Base-by-base conservation (phyloP, 1,140 invertebrate genomes). In the Trichogramma pretiosum region DNA sequence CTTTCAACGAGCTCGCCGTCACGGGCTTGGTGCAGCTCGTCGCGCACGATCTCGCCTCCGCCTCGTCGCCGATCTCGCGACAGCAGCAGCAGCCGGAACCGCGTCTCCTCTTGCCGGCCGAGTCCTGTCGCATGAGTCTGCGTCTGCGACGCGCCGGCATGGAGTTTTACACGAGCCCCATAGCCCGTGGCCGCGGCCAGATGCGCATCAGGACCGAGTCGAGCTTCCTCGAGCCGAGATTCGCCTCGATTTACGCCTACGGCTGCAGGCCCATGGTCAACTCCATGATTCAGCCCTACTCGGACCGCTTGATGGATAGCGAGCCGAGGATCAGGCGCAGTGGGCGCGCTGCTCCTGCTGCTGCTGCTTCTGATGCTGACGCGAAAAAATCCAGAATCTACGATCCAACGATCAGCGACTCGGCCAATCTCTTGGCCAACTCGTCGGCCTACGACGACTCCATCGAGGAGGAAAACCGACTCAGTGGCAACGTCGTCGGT, bases 161-260 rank as follows among this genome's bases (percentile, higher is more conserved):
- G 24, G 84, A 85, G 52, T 86, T 78, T 53, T 64, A 67, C 38
- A 77, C 74, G 2, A 74, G 70, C 55, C 74, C 75, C 17, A 75
- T 76, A 22, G 65, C 73, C 11, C 62, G 72, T 9, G 70, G 67
- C 46, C 69, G 69, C 1, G 82, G 81, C 1, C 77, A 83, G 52
- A 82, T 85, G 60, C 79, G 83, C 24, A 82, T 88, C 3, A 77
- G 82, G 59, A 88, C 85, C 0, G 83, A 87, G 55, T 86, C 85
- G 0, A 85, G 85, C 56, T 88, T 88, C 52, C 74, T 87, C 1
- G 85, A 89, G 58, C 85, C 85, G 0, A 81, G 85, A 21, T 88
- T 87, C 51, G 83, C 87, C 17, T 87, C 84, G 11, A 84, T 89
- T 0, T 88, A 88, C 59, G 85, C 85, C 1, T 87, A 88, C 40